Conservation (phyloP, 1,140 invertebrate species). For the Drosophila busckii region DNA sequence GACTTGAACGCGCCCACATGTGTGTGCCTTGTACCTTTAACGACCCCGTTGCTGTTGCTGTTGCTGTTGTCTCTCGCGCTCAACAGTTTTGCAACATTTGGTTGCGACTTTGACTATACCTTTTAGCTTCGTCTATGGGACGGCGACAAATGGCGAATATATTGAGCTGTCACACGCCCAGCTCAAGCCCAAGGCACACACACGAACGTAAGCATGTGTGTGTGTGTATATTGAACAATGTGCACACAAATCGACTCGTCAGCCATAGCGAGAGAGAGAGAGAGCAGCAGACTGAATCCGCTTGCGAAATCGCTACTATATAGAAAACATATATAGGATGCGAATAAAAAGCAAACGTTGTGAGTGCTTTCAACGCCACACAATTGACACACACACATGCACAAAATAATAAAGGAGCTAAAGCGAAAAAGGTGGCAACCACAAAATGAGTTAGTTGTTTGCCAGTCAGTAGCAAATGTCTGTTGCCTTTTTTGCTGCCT, state of each 20-base stretch:
- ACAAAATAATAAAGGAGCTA: no score
- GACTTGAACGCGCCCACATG: constrained; percentile 19
- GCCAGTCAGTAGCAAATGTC: constrained; percentile 26
- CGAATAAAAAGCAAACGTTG: constrained; percentile 27
- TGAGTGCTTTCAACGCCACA: constrained; percentile 43
- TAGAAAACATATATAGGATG: no score
- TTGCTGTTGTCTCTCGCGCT: constrained; percentile 42
- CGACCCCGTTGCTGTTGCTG: neutral
- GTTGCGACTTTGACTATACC: constrained; percentile 13
- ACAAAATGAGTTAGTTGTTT: constrained; percentile 74
- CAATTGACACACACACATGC: constrained; percentile 68
- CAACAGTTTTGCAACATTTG: constrained; percentile 69
- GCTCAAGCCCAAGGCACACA: constrained; percentile 20
- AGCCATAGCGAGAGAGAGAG: neutral
- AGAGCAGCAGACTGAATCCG: constrained; percentile 33
- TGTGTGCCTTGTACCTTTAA: neutral
- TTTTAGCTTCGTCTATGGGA: constrained; percentile 34
- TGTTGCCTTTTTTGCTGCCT: constrained; percentile 28
- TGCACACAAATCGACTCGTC: constrained; percentile 39
- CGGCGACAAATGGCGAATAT: constrained; percentile 77
- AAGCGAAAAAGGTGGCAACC: constrained; percentile 60
- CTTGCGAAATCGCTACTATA: constrained; percentile 49
- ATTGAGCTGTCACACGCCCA: constrained; percentile 72
- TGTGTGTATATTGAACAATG: constrained; percentile 70
- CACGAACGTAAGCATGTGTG: constrained; percentile 26